Base-by-base conservation (phyloP, 1,140 invertebrate species). In the Halictus rubicundus region DNA sequence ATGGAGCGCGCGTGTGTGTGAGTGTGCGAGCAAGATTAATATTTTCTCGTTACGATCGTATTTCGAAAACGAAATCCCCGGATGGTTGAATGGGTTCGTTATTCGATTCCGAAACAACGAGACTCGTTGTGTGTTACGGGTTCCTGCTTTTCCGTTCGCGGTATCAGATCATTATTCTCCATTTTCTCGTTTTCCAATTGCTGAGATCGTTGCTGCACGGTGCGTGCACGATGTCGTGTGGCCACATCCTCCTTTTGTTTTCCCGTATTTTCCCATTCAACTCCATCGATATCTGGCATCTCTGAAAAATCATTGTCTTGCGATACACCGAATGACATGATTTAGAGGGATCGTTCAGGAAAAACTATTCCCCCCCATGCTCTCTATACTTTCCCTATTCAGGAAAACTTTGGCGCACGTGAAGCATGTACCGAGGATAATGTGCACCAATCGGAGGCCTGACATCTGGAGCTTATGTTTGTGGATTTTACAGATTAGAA, bases 181-280 rank as follows among this genome's bases (percentile, higher is more conserved):
- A 64, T 82, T 52, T 85, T 66, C 42, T 68, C 57, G 71, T 85
- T 85, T 85, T 85, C 54, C 74, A 70, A 86, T 82, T 61, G 69
- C 52, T 16, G 32, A 61, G 79, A 85, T 68, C 72, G 65, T 76
- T 82, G 27, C 27, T 81, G 80, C 74, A 21, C 72, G 68, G 59
- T 71, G 59, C 76, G 59, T 71, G 68, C 73, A 71, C 54, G 71
- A 83, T 83, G 70, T 68, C 81, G 37, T 70, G 59, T 61, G 27
- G 61, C 54, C 68, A 78, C 70, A 85, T 85, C 79, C 84, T 85
- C 49, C 70, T 68, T 86, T 86, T 86, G 84, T 85, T 78, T 59
- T 64, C 82, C 54, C 39, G 25, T n/a, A 68, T 75, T 54, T 78
- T 57, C 59, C 42, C 54, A 63, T 85, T 75, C 54, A 57, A n/a